Conservation (phyloP, 2,113 vertebrate genomes). For the Elgaria multicarinata region DNA sequence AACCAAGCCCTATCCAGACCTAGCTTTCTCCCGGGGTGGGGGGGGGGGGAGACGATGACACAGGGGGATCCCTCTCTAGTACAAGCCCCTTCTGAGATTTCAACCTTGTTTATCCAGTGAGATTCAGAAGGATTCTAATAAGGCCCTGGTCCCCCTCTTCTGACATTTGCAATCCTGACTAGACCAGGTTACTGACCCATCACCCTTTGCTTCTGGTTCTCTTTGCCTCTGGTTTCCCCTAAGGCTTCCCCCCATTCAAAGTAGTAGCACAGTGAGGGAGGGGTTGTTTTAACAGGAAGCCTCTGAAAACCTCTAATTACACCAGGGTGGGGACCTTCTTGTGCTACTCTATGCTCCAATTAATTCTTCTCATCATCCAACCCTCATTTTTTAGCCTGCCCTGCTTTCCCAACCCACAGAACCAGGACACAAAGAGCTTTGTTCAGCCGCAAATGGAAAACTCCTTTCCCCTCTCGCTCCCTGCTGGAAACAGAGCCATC, state of each 20-base stretch:
- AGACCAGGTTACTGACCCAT: not conserved
- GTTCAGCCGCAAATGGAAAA: not conserved
- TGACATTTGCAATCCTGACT: not conserved
- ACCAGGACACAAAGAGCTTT: not conserved
- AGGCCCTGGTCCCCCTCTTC: not conserved
- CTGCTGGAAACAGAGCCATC: not conserved
- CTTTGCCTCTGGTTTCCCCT: not conserved
- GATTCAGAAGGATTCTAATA: not conserved
- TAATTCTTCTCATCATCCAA: not conserved
- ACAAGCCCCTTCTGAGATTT: not conserved
- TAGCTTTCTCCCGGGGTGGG: not conserved
- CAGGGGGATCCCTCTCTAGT: not conserved
- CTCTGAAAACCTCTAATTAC: not conserved
- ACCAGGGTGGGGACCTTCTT: not conserved
- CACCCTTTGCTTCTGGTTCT: not conserved
- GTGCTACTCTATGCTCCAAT: not conserved
- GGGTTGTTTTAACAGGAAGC: not conserved
- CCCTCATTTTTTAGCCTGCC: not conserved
- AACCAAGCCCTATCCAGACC: not conserved
- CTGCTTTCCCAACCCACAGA: not conserved
- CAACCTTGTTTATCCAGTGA: not conserved
- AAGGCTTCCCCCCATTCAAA: not conserved
- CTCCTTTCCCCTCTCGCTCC: not conserved
- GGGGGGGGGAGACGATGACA: too few species aligned
- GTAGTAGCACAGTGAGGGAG: not conserved